A percentile compares a stretch with the other conserved stretches of the same genome.
Evolutionary conservation across 1,140 invertebrate species (phyloP).

Genomic region (Colletes latitarsis): DNA sequence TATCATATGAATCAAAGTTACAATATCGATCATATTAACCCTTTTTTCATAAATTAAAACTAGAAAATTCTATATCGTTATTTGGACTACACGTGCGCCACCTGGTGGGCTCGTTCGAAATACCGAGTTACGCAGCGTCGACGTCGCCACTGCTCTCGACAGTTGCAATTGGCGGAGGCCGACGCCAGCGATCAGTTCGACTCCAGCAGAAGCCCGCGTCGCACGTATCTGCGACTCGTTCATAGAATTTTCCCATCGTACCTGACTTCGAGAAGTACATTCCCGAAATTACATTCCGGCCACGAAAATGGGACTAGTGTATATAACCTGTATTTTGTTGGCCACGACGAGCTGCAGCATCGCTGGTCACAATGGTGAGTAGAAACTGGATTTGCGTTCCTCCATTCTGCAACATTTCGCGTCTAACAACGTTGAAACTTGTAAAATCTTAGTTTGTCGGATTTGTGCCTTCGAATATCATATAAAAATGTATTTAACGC

Average conservation of each 20-base stretch:
- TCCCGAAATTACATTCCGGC: not conserved
- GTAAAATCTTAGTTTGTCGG: not conserved
- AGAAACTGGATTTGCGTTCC: not conserved
- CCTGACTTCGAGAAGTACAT: not conserved
- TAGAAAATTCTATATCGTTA: not conserved
- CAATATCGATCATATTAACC: no score
- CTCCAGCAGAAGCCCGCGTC: conserved; percentile 32
- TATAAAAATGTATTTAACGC: no score
- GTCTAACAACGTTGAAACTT: not conserved
- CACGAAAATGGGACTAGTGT: conserved; percentile 26
- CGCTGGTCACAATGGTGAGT: conserved; percentile 28
- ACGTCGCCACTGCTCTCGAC: conserved; percentile 42
- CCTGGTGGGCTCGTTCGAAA: conserved; percentile 27
- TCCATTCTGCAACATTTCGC: not conserved
- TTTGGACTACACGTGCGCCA: not conserved
- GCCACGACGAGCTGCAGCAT: conserved; percentile 13
- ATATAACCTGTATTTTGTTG: conserved; percentile 5
- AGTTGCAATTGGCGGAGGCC: conserved; percentile 36
- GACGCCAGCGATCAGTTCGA: conserved; percentile 31
- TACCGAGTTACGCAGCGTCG: conserved; percentile 36
- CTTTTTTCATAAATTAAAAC: no score
- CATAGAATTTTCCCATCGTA: not conserved
- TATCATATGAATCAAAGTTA: no score
- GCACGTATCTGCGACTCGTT: not conserved
- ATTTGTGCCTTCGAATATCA: not conserved